A percentile compares a stretch with the other conserved stretches of the same genome.
Evolutionary conservation across 2,113 vertebrate species (phyloP).

Genomic region (Brachionichthys hirsutus): DNA sequence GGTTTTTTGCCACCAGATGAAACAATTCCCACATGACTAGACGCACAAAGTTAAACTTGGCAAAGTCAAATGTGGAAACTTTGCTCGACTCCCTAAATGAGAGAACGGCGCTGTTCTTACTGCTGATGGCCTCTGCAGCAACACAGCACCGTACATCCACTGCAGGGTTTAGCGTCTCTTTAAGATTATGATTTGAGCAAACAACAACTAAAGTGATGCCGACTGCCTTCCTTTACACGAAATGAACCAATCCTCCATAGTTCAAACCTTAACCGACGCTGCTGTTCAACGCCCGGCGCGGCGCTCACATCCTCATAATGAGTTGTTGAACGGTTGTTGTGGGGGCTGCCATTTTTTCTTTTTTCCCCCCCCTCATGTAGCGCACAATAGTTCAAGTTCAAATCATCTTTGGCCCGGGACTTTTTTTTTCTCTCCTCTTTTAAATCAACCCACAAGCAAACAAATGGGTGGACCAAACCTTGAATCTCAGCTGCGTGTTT

Average conservation of each 20-base stretch:
- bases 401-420: constrained; percentile 22
- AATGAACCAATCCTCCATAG: constrained; percentile 17
- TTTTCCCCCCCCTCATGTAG: not conserved
- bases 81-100: not conserved
- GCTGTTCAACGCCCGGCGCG: constrained; percentile 1
- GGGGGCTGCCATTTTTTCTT: not conserved
- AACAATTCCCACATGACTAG: not conserved
- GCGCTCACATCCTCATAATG: constrained; percentile 14
- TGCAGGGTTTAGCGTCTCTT: constrained; percentile 5
- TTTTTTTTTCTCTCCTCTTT: constrained; percentile 6
- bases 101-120: too few species aligned
- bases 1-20: not conserved
- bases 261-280: constrained; percentile 22
- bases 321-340: not conserved
- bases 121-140: constrained; percentile 15
- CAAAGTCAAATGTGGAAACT: constrained; percentile 20
- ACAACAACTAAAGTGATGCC: constrained; percentile 26
- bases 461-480: constrained; percentile 31
- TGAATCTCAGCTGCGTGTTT: constrained; percentile 34
- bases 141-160: not conserved
- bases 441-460: not conserved
- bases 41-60: not conserved
- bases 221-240: constrained; percentile 23
- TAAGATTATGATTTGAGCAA: constrained; percentile 11
- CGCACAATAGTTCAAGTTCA: constrained; percentile 41